Percentiles rank a stretch among this genome's conserved stretches.
Conservation (phyloP, 2,113 vertebrate genomes). For the Procavia capensis region DNA sequence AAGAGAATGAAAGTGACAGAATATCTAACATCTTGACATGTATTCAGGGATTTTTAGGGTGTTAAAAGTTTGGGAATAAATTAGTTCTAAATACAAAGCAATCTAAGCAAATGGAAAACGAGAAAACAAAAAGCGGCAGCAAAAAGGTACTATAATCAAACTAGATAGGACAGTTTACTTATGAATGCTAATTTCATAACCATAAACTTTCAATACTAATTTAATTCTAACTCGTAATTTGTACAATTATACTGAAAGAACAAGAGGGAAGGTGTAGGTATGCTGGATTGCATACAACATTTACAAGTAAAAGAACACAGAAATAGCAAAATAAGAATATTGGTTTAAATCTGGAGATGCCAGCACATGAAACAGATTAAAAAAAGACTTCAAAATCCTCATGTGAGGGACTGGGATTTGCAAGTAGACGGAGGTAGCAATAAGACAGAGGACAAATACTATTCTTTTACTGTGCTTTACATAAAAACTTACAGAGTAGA, state of each 20-base stretch:
- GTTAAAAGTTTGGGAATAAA: not conserved
- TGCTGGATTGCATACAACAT: not conserved
- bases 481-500: too few relatives aligned
- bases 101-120: slow-evolving; percentile 30
- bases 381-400: not conserved
- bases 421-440: not conserved
- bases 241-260: not conserved
- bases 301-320: not conserved
- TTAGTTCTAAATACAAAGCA: slow-evolving; percentile 2
- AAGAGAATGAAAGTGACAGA: not conserved
- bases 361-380: not conserved
- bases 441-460: not conserved
- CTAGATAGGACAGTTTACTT: not conserved
- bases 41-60: not conserved
- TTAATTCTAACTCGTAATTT: not conserved
- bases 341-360: not conserved
- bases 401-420: not conserved
- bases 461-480: not conserved
- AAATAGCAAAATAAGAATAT: not conserved
- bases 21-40: not conserved
- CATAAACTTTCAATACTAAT: not conserved
- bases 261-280: not conserved
- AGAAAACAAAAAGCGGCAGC: not conserved
- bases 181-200: not conserved
- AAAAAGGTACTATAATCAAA: not conserved